phyloP scores from a whole-genome alignment of 2,888 invertebrate species.

The Syrista parreyssii region DNA sequence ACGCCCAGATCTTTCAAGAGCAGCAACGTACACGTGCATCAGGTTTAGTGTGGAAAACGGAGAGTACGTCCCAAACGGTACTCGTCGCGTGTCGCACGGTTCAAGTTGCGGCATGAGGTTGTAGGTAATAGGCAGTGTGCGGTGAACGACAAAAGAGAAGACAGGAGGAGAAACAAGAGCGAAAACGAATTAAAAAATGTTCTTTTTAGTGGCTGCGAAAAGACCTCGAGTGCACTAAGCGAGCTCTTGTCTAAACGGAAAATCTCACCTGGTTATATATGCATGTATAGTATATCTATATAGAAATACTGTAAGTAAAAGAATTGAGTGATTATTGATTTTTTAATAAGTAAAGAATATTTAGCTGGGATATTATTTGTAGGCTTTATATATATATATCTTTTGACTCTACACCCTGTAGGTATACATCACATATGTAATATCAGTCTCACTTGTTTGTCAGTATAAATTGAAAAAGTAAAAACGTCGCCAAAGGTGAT shows the following conservation, averaged over 20 bases:
- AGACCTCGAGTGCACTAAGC: not conserved
- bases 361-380: too few species aligned
- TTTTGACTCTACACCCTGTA: not conserved
- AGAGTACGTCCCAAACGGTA: not conserved
- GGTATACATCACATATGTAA: not conserved
- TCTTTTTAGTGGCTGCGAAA: not conserved
- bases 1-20: not conserved
- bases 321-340: too few species aligned
- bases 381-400: not conserved
- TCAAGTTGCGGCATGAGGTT: not conserved
- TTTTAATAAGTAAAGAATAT: too few species aligned
- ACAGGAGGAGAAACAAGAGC: not conserved
- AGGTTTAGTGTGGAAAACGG: not conserved
- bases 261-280: not conserved
- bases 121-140: not conserved
- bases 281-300: constrained; percentile 1
- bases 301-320: not conserved
- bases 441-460: not conserved
- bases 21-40: not conserved
- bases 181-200: not conserved
- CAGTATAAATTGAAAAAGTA: not conserved
- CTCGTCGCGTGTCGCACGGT: not conserved
- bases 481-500: not conserved
- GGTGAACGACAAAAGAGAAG: not conserved
- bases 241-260: not conserved